Percentiles rank a stretch among this genome's conserved stretches.
phyloP scores from a whole-genome alignment of 92 coral and sea anemone genomes.

The Chrysogorgia sp. region DNA sequence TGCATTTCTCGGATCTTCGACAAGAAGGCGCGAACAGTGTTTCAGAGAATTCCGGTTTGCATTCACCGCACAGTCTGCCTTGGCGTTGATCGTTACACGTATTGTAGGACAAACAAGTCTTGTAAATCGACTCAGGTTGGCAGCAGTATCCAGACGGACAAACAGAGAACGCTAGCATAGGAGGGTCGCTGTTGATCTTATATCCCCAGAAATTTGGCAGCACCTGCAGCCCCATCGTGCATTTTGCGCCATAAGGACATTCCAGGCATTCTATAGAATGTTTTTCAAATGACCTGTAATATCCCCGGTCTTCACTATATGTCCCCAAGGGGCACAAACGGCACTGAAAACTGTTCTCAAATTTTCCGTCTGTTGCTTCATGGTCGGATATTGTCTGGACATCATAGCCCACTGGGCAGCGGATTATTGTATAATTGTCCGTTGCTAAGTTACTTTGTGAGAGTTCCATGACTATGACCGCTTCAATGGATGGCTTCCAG shows the following conservation, averaged over 20 bases:
- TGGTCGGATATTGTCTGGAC: not conserved
- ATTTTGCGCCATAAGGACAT: constrained; percentile 56
- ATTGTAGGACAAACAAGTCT: constrained; percentile 31
- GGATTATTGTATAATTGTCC: constrained; percentile 39
- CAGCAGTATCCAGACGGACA: constrained; percentile 59
- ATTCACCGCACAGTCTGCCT: constrained; percentile 52
- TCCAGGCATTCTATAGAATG: constrained; percentile 1
- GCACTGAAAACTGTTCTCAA: constrained; percentile 35
- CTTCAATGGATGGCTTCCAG: not conserved
- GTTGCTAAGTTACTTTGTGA: not conserved
- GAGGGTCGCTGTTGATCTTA: not conserved
- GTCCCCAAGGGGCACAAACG: constrained; percentile 33
- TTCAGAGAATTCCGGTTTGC: constrained; percentile 39
- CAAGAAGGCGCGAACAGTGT: constrained; percentile 47
- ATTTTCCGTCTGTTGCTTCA: not conserved
- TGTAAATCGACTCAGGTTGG: not conserved
- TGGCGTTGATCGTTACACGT: constrained; percentile 40
- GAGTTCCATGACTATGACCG: constrained; percentile 22
- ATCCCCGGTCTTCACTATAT: constrained; percentile 45
- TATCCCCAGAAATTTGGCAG: constrained; percentile 55
- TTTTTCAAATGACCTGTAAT: not conserved
- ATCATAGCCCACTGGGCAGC: constrained; percentile 31
- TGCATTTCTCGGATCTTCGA: constrained; percentile 33
- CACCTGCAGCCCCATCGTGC: constrained; percentile 35
- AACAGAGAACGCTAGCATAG: constrained; percentile 18